Evolutionary conservation across 2,113 vertebrate genomes (phyloP).

Genomic region (Phylloscopus trochiloides): DNA sequence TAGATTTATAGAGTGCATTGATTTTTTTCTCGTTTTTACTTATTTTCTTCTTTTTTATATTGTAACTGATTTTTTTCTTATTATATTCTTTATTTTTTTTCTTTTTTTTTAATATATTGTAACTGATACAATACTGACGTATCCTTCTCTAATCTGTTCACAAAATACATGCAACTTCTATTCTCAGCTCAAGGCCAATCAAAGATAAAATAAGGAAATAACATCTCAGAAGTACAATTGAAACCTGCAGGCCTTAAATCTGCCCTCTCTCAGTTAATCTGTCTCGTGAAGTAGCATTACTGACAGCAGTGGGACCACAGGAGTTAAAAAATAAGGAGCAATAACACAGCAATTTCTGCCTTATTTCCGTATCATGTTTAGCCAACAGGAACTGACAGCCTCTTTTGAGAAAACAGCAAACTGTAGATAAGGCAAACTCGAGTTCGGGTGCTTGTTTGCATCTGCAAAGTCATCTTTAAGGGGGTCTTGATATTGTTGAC

Average conservation of each 20-base stretch:
- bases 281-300: background rate
- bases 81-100: background rate
- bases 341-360: background rate
- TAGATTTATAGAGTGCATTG: background rate
- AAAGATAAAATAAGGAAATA: background rate
- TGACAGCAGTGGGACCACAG: background rate
- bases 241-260: background rate
- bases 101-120: background rate
- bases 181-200: background rate
- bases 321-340: background rate
- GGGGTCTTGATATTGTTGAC: background rate
- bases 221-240: background rate
- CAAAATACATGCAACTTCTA: background rate
- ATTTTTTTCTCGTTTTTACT: background rate
- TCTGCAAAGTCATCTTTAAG: background rate
- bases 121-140: background rate
- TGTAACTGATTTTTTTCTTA: background rate
- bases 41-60: background rate
- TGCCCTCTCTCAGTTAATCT: background rate
- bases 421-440: fast-evolving
- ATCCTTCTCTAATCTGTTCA: background rate
- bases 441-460: background rate
- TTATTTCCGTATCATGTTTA: background rate
- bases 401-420: background rate
- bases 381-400: background rate